Percentiles rank a stretch among this genome's conserved stretches.
Conservation (phyloP, 2,113 vertebrate species). For the Tupaia tana region DNA sequence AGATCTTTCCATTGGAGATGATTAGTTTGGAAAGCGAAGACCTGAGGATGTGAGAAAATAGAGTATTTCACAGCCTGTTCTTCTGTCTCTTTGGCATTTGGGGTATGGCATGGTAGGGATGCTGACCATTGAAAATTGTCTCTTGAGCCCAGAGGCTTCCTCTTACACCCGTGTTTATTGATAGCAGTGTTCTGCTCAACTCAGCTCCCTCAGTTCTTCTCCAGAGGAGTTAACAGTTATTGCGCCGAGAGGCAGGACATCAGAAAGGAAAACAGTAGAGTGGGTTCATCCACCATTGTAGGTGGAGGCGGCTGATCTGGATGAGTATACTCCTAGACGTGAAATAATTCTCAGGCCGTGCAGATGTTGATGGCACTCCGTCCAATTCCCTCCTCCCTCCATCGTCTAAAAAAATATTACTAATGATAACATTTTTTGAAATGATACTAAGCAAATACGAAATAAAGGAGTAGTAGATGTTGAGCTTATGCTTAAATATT, state of each 20-base stretch:
- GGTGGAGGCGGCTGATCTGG: neutral
- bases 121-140: neutral
- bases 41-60: neutral
- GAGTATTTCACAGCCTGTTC: neutral
- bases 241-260: neutral
- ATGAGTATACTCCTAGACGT: neutral
- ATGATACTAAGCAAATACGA: neutral
- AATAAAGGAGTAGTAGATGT: neutral
- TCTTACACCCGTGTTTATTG: neutral
- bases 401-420: neutral
- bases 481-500: neutral
- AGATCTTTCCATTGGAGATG: neutral
- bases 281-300: neutral
- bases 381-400: neutral
- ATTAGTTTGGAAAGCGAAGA: neutral
- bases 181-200: neutral
- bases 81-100: neutral
- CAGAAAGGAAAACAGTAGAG: neutral
- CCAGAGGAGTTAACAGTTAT: neutral
- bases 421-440: neutral
- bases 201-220: neutral
- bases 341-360: neutral
- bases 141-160: neutral
- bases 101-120: neutral
- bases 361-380: neutral